Evolutionary conservation across 2,113 vertebrate species (phyloP), one percentile per base, ranked within the genome.

Genomic region (Montifringilla adamsi): DNA sequence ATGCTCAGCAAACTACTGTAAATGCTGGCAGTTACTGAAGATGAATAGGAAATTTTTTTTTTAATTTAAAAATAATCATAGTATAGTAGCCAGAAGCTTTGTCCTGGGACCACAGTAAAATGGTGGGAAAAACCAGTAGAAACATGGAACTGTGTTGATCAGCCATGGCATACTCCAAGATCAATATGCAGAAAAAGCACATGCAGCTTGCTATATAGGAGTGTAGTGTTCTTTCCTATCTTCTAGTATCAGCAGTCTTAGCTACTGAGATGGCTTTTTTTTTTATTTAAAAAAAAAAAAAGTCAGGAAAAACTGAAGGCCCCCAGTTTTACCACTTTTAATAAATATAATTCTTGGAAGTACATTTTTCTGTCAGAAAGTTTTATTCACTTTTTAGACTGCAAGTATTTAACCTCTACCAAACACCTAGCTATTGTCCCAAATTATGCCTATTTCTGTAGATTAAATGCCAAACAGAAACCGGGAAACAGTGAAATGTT

Each of bases 401-500:
- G 74, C 85, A 78, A 56, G 92, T 92, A 86, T 96, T 96, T 96
- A 95, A 52, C 73, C 21, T 96, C 81, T 87, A 77, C 96, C 88
- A 84, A 96, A 95, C 95, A 59, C 47, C 46, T 77, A 67, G 92
- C 60, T 91, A 92, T 91, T 92, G 95, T 97, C 95, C 84, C 93
- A 97, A 97, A 97, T 97, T 96, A 62, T 96, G 67, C 88, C 81
- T 86, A 70, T 96, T 97, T 95, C 87, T 89, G 95, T 95, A 94
- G 87, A 94, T 97, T 92, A 94, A 96, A 84, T 97, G 89, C 91
- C 96, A 95, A 96, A 96, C 84, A 97, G 97, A 97, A 98, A 96
- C 93, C 95, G 95, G 95, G 95, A 96, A 97, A 95, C 89, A 96
- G 96, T 96, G 96, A 98, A 98, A 98, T 98, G 97, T 97, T 97